A percentile compares a stretch with the other conserved stretches of the same genome.
These are phyloP conservation scores for Sesamia inferens DNA, from an alignment of 2,888 invertebrate species.

Conservation along the genomic window DNA sequence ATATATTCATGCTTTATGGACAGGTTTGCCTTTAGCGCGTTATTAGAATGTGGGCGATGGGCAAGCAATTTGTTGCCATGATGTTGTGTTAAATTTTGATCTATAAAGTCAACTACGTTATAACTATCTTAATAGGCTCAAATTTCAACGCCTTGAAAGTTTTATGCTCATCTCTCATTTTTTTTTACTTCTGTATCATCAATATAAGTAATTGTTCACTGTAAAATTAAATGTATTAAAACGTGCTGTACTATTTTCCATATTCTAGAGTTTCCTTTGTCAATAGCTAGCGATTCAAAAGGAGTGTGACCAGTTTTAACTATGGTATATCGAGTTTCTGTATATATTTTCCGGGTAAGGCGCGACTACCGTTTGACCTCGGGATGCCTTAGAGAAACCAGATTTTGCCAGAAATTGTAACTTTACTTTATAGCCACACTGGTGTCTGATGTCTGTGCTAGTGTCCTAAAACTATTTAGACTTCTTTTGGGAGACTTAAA, in stretches of 20 bases:
- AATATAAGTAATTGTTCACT: neutral
- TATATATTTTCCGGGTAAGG: neutral
- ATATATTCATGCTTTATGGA: slow-evolving; percentile 44
- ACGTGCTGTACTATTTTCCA: neutral
- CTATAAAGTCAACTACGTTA: slow-evolving; percentile 39
- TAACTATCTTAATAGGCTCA: too few species aligned
- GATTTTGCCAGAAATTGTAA: slow-evolving; percentile 1
- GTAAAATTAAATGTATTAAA: neutral
- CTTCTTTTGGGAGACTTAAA: neutral
- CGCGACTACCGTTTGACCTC: slow-evolving; percentile 3
- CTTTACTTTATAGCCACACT: neutral
- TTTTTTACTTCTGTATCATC: neutral
- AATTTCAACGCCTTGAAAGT: slow-evolving; percentile 24
- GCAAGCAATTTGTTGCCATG: slow-evolving; percentile 35
- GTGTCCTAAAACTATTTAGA: neutral
- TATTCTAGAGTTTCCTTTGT: slow-evolving; percentile 8
- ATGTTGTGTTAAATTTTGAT: slow-evolving; percentile 39
- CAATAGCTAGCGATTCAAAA: neutral
- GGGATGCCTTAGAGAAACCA: neutral
- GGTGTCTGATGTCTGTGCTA: neutral
- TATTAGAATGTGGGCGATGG: slow-evolving; percentile 46
- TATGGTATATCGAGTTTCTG: neutral
- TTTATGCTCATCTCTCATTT: neutral
- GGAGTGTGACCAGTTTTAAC: neutral
- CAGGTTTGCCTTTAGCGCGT: slow-evolving; percentile 41